Evolutionary conservation across 2,113 vertebrate species (phyloP).

Genomic region (Scolopax mira): DNA sequence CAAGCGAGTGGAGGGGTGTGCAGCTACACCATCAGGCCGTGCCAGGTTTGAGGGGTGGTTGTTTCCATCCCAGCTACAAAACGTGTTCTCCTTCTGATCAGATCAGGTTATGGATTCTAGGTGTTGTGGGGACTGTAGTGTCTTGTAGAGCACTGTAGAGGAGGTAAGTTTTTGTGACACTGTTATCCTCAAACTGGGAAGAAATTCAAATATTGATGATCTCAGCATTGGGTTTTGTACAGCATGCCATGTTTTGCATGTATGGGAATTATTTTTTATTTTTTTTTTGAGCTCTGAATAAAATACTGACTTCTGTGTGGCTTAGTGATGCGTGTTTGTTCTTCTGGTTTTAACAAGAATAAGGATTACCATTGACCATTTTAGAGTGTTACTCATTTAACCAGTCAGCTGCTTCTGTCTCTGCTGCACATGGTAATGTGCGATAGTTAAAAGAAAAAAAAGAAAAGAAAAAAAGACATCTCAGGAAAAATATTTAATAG

Average conservation of each 20-base stretch:
- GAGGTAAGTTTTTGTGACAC: background rate
- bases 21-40: background rate
- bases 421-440: background rate
- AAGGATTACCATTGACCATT: background rate
- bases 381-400: background rate
- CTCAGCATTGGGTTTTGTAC: background rate
- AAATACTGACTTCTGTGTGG: background rate
- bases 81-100: background rate
- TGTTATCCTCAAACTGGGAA: background rate
- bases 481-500: background rate
- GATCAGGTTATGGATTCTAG: background rate
- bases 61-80: background rate
- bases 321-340: conserved; percentile 1
- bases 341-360: background rate
- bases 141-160: background rate
- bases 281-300: conserved; percentile 38
- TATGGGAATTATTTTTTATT: too few relatives aligned
- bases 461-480: background rate
- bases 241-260: conserved; percentile 7
- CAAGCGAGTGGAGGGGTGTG: background rate
- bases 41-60: fast-evolving
- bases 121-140: background rate
- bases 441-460: too few relatives aligned
- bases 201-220: background rate
- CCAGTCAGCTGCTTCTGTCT: background rate